Evolutionary conservation across 2,113 vertebrate species (phyloP).

Genomic region (Casuarius casuarius): DNA sequence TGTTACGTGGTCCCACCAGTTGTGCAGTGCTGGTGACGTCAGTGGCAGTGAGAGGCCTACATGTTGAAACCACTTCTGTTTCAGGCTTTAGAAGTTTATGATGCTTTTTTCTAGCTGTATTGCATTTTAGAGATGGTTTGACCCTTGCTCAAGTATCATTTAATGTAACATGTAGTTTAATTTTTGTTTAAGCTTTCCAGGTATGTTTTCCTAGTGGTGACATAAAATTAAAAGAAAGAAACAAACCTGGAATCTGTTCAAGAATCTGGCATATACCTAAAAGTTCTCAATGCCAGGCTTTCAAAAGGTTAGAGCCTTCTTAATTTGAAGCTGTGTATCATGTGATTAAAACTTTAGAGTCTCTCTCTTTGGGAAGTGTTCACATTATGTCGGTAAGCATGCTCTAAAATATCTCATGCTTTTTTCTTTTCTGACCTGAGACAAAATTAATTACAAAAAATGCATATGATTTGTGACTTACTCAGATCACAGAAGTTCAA

Average conservation of each 20-base stretch:
- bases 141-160: neutral
- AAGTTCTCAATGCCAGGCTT: neutral
- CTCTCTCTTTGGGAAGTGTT: neutral
- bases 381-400: neutral
- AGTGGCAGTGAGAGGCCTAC: neutral
- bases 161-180: fast-evolving
- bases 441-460: neutral
- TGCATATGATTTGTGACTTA: neutral
- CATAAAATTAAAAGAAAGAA: neutral
- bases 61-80: neutral
- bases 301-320: neutral
- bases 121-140: neutral
- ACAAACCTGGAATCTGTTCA: neutral
- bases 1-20: fast-evolving
- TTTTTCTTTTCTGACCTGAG: neutral
- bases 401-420: neutral
- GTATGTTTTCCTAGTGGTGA: neutral
- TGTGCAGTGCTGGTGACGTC: fast-evolving
- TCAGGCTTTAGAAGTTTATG: neutral
- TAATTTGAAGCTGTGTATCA: neutral
- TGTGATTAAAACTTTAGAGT: neutral
- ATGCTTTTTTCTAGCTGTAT: neutral
- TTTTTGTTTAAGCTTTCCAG: neutral
- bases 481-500: neutral
- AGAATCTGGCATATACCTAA: neutral